Percentiles rank a stretch among this genome's conserved stretches.
phyloP scores from a whole-genome alignment of 2,113 vertebrate genomes.

The Microtus montanus region DNA sequence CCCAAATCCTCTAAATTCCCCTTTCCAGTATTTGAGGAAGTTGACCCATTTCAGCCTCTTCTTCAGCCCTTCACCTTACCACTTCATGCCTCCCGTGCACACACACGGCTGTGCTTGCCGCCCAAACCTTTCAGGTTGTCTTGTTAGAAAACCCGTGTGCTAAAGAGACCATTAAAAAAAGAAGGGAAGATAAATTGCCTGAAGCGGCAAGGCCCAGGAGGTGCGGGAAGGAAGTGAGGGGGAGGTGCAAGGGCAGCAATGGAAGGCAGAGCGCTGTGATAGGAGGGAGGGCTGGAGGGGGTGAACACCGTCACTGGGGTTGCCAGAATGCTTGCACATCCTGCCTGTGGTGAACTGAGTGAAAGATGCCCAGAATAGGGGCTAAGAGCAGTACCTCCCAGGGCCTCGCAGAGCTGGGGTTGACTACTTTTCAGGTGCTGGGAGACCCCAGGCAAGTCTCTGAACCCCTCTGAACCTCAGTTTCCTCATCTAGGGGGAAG shows the following conservation, averaged over 20 bases:
- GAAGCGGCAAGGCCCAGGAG: constrained; percentile 76
- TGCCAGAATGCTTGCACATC: constrained; percentile 60
- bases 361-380: neutral
- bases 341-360: constrained; percentile 8
- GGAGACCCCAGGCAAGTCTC: neutral
- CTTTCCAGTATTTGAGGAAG: neutral
- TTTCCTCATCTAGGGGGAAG: constrained; percentile 34
- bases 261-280: constrained; percentile 75
- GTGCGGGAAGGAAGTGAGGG: neutral
- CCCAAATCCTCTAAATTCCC: neutral
- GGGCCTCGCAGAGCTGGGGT: neutral
- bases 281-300: constrained; percentile 17
- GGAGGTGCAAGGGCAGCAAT: constrained; percentile 16
- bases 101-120: constrained; percentile 34
- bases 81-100: neutral
- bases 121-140: constrained; percentile 79
- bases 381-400: neutral
- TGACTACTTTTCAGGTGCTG: neutral
- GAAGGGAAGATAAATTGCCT: constrained; percentile 80
- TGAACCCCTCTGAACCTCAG: neutral
- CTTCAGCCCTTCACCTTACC: neutral
- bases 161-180: constrained; percentile 82
- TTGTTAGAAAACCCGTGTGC: constrained; percentile 82
- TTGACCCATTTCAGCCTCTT: rapidly evolving
- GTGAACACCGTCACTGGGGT: constrained; percentile 28